These are phyloP conservation scores for Cryptoprocta ferox DNA, from an alignment of 2,797 vertebrate species.

Conservation along the genomic window DNA sequence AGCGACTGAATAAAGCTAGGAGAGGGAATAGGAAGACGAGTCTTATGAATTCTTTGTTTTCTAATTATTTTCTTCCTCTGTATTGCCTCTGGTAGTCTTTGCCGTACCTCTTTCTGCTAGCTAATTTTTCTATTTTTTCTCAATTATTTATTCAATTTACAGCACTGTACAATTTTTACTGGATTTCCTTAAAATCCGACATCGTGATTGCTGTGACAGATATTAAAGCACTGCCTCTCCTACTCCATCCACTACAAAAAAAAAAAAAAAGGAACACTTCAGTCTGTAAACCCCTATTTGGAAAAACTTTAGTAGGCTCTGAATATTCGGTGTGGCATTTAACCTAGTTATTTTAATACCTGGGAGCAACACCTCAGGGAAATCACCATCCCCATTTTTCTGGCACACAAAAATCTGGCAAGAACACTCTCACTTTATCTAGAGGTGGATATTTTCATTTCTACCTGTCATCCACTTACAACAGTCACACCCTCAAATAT, in stretches of 20 bases:
- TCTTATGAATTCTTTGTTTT: background rate
- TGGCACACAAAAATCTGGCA: background rate
- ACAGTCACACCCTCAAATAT: background rate
- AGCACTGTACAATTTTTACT: background rate
- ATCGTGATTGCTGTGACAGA: background rate
- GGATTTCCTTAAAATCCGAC: background rate
- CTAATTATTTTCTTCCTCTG: background rate
- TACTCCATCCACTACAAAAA: background rate
- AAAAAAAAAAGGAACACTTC: background rate
- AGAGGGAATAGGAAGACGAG: background rate
- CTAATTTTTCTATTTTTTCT: background rate
- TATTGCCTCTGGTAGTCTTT: background rate
- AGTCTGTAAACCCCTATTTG: background rate
- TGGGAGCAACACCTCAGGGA: background rate
- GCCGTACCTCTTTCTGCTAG: background rate
- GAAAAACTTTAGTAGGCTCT: background rate
- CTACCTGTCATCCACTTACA: background rate
- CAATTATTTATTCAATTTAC: background rate
- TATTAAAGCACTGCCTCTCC: background rate
- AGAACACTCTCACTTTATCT: background rate
- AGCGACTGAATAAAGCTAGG: background rate
- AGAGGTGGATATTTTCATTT: background rate
- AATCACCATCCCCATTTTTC: background rate
- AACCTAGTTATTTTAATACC: slow-evolving; percentile 13
- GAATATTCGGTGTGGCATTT: background rate